A percentile compares a stretch with the other conserved stretches of the same genome.
phyloP scores from a whole-genome alignment of 2,797 vertebrate species.

The Dipus sagitta region DNA sequence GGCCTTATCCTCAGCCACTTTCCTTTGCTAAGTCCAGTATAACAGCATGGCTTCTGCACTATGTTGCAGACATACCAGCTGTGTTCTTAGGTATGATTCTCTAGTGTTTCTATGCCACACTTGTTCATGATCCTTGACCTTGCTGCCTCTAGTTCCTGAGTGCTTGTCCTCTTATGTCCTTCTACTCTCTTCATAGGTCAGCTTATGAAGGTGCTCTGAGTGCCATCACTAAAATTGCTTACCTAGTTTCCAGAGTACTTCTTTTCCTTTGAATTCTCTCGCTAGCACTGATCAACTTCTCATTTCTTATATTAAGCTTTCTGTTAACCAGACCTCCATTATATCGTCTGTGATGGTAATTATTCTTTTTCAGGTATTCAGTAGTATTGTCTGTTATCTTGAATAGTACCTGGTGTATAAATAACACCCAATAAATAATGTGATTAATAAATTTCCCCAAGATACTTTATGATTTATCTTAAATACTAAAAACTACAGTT shows the following conservation, averaged over 20 bases:
- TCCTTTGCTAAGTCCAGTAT: not conserved
- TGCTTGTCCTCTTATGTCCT: not conserved
- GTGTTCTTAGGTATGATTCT: not conserved
- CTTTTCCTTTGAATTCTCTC: not conserved
- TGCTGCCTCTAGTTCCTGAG: not conserved
- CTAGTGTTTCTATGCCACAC: not conserved
- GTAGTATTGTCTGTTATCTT: constrained; percentile 18
- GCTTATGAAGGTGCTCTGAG: not conserved
- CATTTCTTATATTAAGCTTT: not conserved
- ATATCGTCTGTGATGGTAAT: not conserved
- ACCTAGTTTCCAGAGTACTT: not conserved
- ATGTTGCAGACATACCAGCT: not conserved
- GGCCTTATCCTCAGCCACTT: not conserved
- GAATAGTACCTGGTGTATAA: not conserved
- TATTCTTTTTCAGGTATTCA: not conserved
- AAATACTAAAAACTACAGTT: not conserved
- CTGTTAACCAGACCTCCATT: not conserved
- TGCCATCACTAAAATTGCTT: not conserved
- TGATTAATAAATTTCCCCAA: not conserved
- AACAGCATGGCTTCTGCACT: not conserved
- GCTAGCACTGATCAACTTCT: not conserved
- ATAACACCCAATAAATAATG: not conserved
- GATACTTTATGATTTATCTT: constrained; percentile 4
- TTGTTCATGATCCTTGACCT: not conserved
- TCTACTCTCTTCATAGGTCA: not conserved